Conservation (phyloP, 35 echinoderm and acorn worm species). For the Lytechinus variegatus region DNA sequence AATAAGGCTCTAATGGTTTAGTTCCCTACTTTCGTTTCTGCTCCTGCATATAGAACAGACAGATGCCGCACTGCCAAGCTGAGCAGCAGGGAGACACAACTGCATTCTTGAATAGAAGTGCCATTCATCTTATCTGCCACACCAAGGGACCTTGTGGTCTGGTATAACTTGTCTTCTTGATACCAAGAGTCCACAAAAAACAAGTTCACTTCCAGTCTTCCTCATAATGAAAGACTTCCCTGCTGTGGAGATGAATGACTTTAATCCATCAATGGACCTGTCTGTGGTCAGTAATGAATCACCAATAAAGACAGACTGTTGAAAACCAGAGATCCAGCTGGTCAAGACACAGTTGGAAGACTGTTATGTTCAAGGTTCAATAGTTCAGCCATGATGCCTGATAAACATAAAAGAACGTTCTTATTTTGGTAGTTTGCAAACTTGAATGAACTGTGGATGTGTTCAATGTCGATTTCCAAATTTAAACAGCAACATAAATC, state of each 20-base stretch:
- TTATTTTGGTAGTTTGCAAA: background rate
- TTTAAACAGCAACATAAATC: too few relatives aligned
- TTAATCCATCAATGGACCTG: background rate
- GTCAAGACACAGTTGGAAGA: background rate
- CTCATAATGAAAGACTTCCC: background rate
- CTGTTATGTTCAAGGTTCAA: background rate
- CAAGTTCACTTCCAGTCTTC: background rate
- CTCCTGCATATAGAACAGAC: background rate
- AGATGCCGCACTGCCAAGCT: background rate
- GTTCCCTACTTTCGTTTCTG: too few relatives aligned
- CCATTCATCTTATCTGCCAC: background rate
- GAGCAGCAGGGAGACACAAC: slow-evolving; percentile 6
- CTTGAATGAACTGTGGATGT: too few relatives aligned
- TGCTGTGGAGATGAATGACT: background rate
- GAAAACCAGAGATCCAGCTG: background rate
- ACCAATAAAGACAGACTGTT: background rate
- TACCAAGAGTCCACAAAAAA: background rate
- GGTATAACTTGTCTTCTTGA: background rate
- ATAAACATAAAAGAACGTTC: background rate
- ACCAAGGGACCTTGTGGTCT: background rate
- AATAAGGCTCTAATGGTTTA: background rate
- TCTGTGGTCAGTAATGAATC: slow-evolving; percentile 2
- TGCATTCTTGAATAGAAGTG: background rate
- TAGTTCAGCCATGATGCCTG: background rate
- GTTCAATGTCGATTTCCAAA: too few relatives aligned